These are phyloP conservation scores for Lindbergichthys nudifrons DNA, from an alignment of 2,797 vertebrate genomes.

Conservation along the genomic window DNA sequence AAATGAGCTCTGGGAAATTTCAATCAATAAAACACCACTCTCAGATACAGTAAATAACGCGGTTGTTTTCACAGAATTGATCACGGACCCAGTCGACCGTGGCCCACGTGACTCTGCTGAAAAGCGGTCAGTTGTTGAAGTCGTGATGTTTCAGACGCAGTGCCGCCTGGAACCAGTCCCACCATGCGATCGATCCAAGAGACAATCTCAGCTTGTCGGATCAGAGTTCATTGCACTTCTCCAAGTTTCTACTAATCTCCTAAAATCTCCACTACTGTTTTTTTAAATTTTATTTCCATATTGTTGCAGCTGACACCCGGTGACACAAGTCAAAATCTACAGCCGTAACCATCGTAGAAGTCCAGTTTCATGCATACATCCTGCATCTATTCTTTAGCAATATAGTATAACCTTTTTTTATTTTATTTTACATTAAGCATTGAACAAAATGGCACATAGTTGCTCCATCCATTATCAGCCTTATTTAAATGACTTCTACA, in stretches of 20 bases:
- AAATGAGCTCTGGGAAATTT: slow-evolving; percentile 67
- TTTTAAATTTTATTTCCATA: not conserved
- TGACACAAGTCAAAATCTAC: slow-evolving; percentile 39
- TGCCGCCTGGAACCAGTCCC: slow-evolving; percentile 16
- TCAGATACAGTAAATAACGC: slow-evolving; percentile 57
- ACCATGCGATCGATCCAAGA: slow-evolving; percentile 18
- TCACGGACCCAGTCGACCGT: slow-evolving; percentile 52
- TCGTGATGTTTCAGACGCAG: slow-evolving; percentile 33
- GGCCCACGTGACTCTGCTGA: slow-evolving; percentile 43
- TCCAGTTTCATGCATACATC: slow-evolving; percentile 13
- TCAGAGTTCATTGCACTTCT: slow-evolving; percentile 54
- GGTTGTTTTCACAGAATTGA: slow-evolving; percentile 57
- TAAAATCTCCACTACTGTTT: not conserved
- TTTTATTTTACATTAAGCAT: not conserved
- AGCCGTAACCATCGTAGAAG: slow-evolving; percentile 52
- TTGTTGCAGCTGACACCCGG: slow-evolving; percentile 29
- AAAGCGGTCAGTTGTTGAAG: slow-evolving; percentile 46
- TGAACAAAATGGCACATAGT: not conserved
- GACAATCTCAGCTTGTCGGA: slow-evolving; percentile 41
- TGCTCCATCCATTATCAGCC: not conserved
- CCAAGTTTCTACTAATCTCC: slow-evolving; percentile 24
- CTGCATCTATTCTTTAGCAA: not conserved
- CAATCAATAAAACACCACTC: slow-evolving; percentile 65
- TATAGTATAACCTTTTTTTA: not conserved
- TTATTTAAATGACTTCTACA: slow-evolving; percentile 26